Conservation (phyloP, 2,113 vertebrate species). For the Pleuronectes platessa region DNA sequence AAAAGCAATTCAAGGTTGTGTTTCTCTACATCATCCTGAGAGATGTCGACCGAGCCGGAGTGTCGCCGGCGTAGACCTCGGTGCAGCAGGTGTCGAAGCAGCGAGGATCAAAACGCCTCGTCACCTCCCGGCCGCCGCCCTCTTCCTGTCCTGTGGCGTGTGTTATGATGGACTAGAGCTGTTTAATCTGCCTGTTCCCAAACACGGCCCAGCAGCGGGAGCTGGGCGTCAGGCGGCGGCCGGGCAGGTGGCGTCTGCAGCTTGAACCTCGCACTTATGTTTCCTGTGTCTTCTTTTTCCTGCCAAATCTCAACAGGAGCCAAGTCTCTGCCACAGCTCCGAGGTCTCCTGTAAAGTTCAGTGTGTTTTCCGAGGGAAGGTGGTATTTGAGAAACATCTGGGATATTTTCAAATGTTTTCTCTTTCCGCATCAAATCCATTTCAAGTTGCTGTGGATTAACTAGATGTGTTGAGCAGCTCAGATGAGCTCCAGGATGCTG, state of each 20-base stretch:
- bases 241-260: conserved; percentile 44
- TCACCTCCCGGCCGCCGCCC: conserved; percentile 34
- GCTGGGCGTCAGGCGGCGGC: not conserved
- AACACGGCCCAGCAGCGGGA: conserved; percentile 15
- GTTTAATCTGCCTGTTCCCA: conserved; percentile 33
- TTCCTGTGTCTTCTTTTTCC: too few species aligned
- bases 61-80: not conserved
- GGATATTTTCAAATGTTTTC: not conserved
- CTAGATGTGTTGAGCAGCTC: conserved; percentile 25
- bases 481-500: conserved; percentile 3
- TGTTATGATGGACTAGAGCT: conserved; percentile 31
- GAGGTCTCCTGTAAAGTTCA: not conserved
- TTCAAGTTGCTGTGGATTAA: conserved; percentile 26
- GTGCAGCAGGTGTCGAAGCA: conserved; percentile 48
- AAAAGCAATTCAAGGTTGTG: conserved; percentile 4
- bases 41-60: conserved; percentile 7
- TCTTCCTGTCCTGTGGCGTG: conserved; percentile 42
- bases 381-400: conserved; percentile 15
- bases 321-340: not conserved
- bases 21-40: not conserved
- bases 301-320: not conserved
- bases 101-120: conserved; percentile 23
- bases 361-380: not conserved
- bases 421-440: too few species aligned
- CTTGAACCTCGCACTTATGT: conserved; percentile 27